These are phyloP conservation scores for rat (Rattus norvegicus) DNA, from an alignment of 2,113 vertebrate genomes.

Conservation along the genomic window GRCr8 NC_086020.1:153187001-153187500, in stretches of 20 bases:
- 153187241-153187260: neutral
- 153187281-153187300: neutral
- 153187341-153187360: neutral
- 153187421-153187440: neutral
- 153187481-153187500: neutral
- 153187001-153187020: no score
- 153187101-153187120: no score
- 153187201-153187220: neutral
- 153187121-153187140: no score
- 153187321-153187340: neutral
- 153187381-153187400: neutral
- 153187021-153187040: no score
- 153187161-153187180: no score
- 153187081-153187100: no score
- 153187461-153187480: neutral
- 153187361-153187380: neutral
- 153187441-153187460: neutral
- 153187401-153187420: neutral
- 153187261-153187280: neutral
- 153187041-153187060: no score
- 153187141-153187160: no score
- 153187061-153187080: no score
- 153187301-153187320: neutral
- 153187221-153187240: neutral
- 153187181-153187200: no score